A percentile compares a stretch with the other conserved stretches of the same genome.
phyloP scores from a whole-genome alignment of 2,113 vertebrate species.

The Muscicapa adusta region DNA sequence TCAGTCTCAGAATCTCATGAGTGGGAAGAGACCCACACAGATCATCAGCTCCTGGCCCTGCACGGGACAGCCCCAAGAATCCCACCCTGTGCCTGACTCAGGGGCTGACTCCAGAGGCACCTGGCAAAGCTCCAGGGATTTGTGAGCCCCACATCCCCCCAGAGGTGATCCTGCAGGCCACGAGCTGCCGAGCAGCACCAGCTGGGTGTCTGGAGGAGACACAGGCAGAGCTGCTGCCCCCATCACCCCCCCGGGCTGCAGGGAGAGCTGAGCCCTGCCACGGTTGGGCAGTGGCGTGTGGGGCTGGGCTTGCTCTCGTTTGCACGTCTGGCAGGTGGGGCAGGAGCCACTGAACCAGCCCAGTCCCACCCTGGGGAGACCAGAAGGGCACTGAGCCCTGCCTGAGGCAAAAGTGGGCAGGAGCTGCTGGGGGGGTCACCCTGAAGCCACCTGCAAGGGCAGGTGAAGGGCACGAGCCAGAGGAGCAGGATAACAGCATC shows the following conservation, averaged over 20 bases:
- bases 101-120: not conserved
- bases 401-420: rapidly evolving
- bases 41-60: not conserved
- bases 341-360: conserved; percentile 28
- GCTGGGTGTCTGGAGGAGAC: not conserved
- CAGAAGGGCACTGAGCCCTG: not conserved
- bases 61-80: not conserved
- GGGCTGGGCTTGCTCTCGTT: not conserved
- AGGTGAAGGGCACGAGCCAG: not conserved
- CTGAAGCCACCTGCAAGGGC: not conserved
- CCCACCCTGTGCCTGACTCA: not conserved
- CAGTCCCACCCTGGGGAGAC: not conserved
- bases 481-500: not conserved
- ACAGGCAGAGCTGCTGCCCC: not conserved
- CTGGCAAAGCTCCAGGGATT: not conserved
- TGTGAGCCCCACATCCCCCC: not conserved
- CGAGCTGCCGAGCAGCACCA: not conserved
- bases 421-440: not conserved
- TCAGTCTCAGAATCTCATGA: not conserved
- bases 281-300: conserved; percentile 43
- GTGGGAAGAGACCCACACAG: not conserved
- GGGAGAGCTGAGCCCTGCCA: conserved; percentile 58
- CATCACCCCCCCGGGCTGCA: not conserved
- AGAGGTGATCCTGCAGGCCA: not conserved
- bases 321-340: conserved; percentile 72